Evolutionary conservation across 2,113 vertebrate species (phyloP), one percentile per base, ranked within the genome.

Genomic region (Crocuta crocuta): DNA sequence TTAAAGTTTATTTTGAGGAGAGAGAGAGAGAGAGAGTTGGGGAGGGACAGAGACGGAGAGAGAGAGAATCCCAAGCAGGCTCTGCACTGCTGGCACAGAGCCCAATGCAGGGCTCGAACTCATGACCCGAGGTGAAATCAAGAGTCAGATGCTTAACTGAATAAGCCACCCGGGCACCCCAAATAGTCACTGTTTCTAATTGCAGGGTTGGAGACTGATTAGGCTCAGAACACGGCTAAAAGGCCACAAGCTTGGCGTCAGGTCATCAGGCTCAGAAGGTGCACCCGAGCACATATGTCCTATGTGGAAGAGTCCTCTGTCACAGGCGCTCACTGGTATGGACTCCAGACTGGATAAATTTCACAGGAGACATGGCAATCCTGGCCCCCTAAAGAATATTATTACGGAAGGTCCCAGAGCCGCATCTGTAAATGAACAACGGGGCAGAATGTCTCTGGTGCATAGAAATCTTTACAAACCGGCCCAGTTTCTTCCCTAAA

Each of bases 401-500:
- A 87, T 31, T 65, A 80, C 33, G 6, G 7, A 85, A 85, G 31
- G 11, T 55, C 31, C 31, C 86, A 63, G 26, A 55, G 63, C 5
- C n/a, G 61, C 48, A 23, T 53, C 79, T 31, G 4, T 3, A 15
- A 21, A n/a, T 8, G 15, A 80, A 28, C 12, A 50, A 53, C 1
- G n/a, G 9, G 19, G 83, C 28, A 73, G 50, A 63, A 63, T 2
- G 24, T 68, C 65, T 50, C n/a, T 2, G 19, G 70, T 4, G 53
- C 21, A 74, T 0, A 61, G 61, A 95, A 78, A 71, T 45, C 61
- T 82, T 48, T 50, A 61, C n/a, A 81, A 65, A 94, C 1, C 31
- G 35, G 16, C 10, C 19, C 13, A 16, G 50, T 68, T 68, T 97
- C 94, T 96, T 90, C 92, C 87, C 95, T 87, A 65, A 16, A 96